These are phyloP conservation scores for Drosophila gunungcola DNA, from an alignment of 1,140 invertebrate species.

Conservation along the genomic window DNA sequence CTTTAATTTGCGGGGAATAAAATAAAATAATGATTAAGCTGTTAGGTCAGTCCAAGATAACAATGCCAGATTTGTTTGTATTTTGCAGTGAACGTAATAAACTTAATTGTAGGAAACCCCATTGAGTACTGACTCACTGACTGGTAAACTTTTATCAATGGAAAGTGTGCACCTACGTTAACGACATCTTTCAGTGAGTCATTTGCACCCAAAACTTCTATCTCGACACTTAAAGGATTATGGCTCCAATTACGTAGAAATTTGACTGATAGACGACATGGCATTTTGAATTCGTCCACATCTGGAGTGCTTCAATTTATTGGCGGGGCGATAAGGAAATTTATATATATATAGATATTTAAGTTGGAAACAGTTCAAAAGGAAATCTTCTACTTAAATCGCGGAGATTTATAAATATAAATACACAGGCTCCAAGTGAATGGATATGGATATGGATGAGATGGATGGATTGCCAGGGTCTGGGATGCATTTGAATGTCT, in stretches of 20 bases:
- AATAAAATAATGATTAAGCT: neutral
- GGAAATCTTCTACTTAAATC: slow-evolving; percentile 12
- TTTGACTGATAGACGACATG: slow-evolving; percentile 20
- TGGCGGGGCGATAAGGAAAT: slow-evolving; percentile 20
- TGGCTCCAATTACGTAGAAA: slow-evolving; percentile 15
- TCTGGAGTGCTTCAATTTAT: slow-evolving; percentile 21
- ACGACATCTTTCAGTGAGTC: slow-evolving; percentile 16
- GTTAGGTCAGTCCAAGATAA: slow-evolving; percentile 5
- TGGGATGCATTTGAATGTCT: slow-evolving; percentile 65
- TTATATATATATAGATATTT: neutral
- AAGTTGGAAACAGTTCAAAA: slow-evolving; percentile 3
- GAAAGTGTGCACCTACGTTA: neutral
- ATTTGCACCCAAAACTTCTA: slow-evolving; percentile 20
- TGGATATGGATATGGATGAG: slow-evolving; percentile 57
- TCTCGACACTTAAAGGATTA: slow-evolving; percentile 1
- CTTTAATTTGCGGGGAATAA: slow-evolving; percentile 5
- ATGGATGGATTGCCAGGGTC: slow-evolving; percentile 74
- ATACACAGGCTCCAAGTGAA: slow-evolving; percentile 48
- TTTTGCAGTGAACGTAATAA: neutral
- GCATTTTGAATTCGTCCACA: slow-evolving; percentile 22
- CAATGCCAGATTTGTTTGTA: neutral
- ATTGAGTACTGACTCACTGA: slow-evolving; percentile 12
- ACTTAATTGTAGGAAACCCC: slow-evolving; percentile 15
- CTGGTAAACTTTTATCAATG: slow-evolving; percentile 24
- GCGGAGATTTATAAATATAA: slow-evolving; percentile 39